These are phyloP conservation scores for Diglossa brunneiventris DNA, from an alignment of 2,113 vertebrate genomes.

Conservation along the genomic window DNA sequence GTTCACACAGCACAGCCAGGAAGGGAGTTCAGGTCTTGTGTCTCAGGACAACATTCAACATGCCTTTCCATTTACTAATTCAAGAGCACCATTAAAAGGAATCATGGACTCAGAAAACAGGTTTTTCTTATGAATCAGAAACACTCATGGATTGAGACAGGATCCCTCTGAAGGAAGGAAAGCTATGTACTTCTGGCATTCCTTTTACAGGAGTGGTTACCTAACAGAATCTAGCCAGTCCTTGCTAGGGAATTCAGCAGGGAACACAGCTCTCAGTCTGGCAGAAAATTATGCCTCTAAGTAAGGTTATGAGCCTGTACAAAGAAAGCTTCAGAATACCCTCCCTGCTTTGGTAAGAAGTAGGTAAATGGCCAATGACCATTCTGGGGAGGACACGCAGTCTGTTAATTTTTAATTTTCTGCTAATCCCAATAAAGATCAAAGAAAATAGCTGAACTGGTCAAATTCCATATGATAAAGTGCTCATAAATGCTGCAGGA, in stretches of 20 bases:
- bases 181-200: background rate
- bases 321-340: background rate
- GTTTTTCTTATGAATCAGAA: background rate
- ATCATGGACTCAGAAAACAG: background rate
- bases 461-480: background rate
- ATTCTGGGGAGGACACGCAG: background rate
- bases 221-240: background rate
- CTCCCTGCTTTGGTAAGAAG: background rate
- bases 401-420: background rate
- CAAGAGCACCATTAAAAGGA: background rate
- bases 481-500: background rate
- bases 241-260: background rate
- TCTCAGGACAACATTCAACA: background rate
- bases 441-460: background rate
- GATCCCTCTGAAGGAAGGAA: background rate
- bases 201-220: background rate
- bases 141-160: background rate
- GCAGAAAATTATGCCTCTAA: background rate
- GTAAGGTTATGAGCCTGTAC: background rate
- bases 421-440: background rate
- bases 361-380: background rate
- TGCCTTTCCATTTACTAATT: background rate
- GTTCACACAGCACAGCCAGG: background rate
- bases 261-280: background rate
- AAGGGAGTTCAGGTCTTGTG: background rate